Evolutionary conservation across 2,113 vertebrate species (phyloP), one percentile per base, ranked within the genome.

Genomic region (Lethenteron reissneri): DNA sequence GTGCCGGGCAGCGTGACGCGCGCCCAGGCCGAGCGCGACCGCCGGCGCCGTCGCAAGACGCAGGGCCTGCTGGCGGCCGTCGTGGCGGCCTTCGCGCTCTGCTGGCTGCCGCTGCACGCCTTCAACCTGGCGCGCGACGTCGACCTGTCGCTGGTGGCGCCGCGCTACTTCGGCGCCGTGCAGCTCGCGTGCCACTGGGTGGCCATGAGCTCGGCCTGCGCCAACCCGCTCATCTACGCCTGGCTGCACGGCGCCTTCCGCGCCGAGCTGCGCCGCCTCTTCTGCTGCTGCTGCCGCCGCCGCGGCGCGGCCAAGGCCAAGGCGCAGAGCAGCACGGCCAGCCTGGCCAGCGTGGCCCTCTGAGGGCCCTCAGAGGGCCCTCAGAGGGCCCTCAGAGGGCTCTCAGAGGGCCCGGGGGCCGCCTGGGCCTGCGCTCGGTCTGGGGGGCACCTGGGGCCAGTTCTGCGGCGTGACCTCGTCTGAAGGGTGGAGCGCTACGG

Each of bases 161-260:
- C 89, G 80, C 85, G 85, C 72, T 86, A 95, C 75, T 96, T 89
- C 76, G 86, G 87, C 74, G 81, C 95, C 71, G 84, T 96, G 75
- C 95, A 88, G 81, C 95, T 89, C 0, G 78, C 87, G 72, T 85
- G 92, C 76, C 91, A 96, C 1, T 85, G 92, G 12, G 78, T 90
- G 10, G 90, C 91, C 3, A 95, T 96, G 91, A 94, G 89, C 75
- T 92, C 90, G 0, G 94, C 91, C 0, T 95, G 88, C 69, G 87
- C 85, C 76, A 96, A 96, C 73, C 91, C 91, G 9, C 82, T 96
- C n/a, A 84, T 96, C 57, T 96, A 96, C 1, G 90, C 90, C 64
- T 95, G 91, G 91, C 90, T 96, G 91, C 95, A 96, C 77, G 88
- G 76, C 76, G 95, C 90, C 83, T 96, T 91, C 79, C 82, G 89